Percentiles rank a stretch among this genome's conserved stretches.
phyloP scores from a whole-genome alignment of 2,888 invertebrate species.

The Latrodectus hesperus region DNA sequence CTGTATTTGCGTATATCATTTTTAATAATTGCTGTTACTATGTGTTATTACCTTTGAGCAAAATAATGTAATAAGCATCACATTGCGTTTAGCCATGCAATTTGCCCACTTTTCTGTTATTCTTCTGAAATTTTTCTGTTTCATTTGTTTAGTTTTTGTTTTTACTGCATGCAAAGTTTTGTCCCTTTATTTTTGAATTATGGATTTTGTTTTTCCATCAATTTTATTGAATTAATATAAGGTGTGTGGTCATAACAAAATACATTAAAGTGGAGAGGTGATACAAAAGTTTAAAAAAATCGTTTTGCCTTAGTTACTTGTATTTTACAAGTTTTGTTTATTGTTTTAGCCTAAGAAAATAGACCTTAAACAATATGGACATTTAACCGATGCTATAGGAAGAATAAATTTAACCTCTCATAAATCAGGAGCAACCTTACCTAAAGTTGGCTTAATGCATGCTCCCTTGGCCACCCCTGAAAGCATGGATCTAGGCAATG shows the following conservation, averaged over 20 bases:
- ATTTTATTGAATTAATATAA: too few species aligned
- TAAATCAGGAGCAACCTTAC: conserved; percentile 72
- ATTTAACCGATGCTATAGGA: conserved; percentile 88
- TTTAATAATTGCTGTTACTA: too few species aligned
- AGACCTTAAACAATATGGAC: conserved; percentile 90
- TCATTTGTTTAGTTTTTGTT: not conserved
- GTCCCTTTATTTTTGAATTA: too few species aligned
- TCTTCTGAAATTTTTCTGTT: too few species aligned
- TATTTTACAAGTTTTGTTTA: conserved; percentile 40
- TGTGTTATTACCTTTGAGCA: too few species aligned
- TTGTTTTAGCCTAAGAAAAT: conserved; percentile 86
- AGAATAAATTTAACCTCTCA: conserved; percentile 76
- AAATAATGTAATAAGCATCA: too few species aligned
- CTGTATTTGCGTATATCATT: too few species aligned
- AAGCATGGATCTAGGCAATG: conserved; percentile 83
- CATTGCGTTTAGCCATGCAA: too few species aligned
- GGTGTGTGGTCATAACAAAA: not conserved
- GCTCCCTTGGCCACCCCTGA: conserved; percentile 86
- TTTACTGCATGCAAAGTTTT: not conserved
- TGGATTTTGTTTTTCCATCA: too few species aligned
- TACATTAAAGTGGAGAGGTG: not conserved
- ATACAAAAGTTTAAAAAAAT: not conserved
- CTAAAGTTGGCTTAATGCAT: conserved; percentile 76
- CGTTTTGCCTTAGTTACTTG: conserved; percentile 25
- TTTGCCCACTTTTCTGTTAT: too few species aligned